Evolutionary conservation across 2,888 invertebrate species (phyloP).

Genomic region (Diogma glabrata): DNA sequence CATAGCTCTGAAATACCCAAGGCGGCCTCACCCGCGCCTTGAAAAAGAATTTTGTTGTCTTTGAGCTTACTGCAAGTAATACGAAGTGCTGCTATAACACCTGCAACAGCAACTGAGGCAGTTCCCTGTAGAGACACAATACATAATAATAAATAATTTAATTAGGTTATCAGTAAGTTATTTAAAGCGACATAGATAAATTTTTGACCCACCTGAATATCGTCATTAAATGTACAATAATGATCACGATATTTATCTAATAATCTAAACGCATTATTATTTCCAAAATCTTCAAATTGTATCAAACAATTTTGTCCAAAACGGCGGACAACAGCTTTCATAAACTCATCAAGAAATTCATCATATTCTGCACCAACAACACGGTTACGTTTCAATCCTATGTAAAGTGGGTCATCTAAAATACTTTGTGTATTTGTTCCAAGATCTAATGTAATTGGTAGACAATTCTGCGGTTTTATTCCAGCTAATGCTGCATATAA

Average conservation of each 20-base stretch:
- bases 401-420: constrained; percentile 87
- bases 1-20: constrained; percentile 89
- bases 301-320: constrained; percentile 79
- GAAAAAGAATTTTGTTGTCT: constrained; percentile 83
- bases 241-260: constrained; percentile 77
- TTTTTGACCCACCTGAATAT: constrained; percentile 68
- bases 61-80: constrained; percentile 71
- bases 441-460: constrained; percentile 87
- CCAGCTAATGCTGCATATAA: constrained; percentile 96
- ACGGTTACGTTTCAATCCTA: constrained; percentile 79
- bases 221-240: constrained; percentile 97
- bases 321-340: constrained; percentile 76
- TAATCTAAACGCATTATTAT: constrained; percentile 90
- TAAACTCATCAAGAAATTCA: constrained; percentile 93
- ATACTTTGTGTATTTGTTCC: constrained; percentile 82
- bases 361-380: constrained; percentile 78
- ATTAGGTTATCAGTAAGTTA: background rate
- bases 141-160: background rate
- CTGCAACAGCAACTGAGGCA: constrained; percentile 91
- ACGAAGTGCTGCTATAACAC: constrained; percentile 74
- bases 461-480: constrained; percentile 87
- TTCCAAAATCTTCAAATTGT: constrained; percentile 97
- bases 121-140: constrained; percentile 65
- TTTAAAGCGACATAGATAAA: background rate
- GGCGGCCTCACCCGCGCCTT: constrained; percentile 95